phyloP scores from a whole-genome alignment of 2,797 vertebrate species.

The Helarctos malayanus region DNA sequence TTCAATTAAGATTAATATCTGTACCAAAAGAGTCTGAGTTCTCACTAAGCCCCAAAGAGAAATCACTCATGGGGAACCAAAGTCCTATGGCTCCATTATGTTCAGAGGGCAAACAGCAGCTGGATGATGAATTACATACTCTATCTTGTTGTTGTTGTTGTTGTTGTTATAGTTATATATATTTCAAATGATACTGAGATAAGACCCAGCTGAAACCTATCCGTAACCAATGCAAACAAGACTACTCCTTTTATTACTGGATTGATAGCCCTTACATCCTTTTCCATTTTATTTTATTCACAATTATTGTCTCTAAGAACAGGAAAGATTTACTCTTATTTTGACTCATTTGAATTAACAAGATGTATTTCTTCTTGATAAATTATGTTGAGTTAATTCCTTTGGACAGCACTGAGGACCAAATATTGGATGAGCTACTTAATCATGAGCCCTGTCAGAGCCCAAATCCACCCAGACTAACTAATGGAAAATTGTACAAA shows the following conservation, averaged over 20 bases:
- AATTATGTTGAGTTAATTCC: constrained; percentile 71
- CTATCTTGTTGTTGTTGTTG: background rate
- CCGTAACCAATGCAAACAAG: background rate
- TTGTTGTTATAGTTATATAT: background rate
- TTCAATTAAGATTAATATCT: constrained; percentile 72
- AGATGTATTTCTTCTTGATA: constrained; percentile 62
- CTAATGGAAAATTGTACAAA: background rate
- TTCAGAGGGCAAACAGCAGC: constrained; percentile 33
- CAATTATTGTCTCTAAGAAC: constrained; percentile 47
- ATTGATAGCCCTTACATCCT: background rate
- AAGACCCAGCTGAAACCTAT: background rate
- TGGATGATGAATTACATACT: constrained; percentile 8
- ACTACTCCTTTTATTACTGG: constrained; percentile 20
- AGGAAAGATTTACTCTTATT: constrained; percentile 58
- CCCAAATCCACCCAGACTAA: background rate
- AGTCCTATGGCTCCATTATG: background rate
- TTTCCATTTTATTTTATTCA: constrained; percentile 42
- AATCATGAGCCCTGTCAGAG: constrained; percentile 55
- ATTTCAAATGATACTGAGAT: constrained; percentile 23
- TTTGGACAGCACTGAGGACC: constrained; percentile 2
- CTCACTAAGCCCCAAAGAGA: constrained; percentile 55
- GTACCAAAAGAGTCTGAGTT: constrained; percentile 15
- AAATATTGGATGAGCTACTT: constrained; percentile 64
- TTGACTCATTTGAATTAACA: constrained; percentile 63
- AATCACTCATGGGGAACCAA: constrained; percentile 54